Base-by-base conservation (phyloP, 2,113 vertebrate genomes). In the Sorex araneus region DNA sequence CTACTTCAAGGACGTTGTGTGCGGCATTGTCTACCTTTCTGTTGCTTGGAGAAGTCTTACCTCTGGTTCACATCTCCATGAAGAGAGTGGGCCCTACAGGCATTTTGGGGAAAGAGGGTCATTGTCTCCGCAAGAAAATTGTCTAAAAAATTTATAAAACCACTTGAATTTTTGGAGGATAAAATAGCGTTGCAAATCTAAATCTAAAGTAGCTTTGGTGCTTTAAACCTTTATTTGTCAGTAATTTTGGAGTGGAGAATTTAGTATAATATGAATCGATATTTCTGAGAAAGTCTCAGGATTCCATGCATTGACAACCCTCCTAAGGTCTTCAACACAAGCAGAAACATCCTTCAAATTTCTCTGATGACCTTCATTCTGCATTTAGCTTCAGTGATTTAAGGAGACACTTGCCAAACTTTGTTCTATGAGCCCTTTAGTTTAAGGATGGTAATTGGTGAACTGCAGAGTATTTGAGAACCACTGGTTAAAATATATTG, bases 281-380 rank as follows among this genome's bases (percentile, higher is more conserved):
- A 40, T 57, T 67, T 87, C 89, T 92, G 66, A 90, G 64, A 93
- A 71, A 87, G 6, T 15, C 13, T 93, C n/a, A 43, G n/a, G 80
- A 90, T 93, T 76, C 25, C 36, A 13, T 23, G 18, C 63, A 54
- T 8, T 77, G 19, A 11, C 82, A 40, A 57, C 47, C 79, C 50
- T 87, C 84, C n/a, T 2, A 82, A 92, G 36, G 40, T 6, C n/a
- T 69, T 32, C 23, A 76, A 81, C 6, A 67, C 8, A 93, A 57
- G 32, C 45, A 84, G 32, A 16, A 70, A 70, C n/a, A 77, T 25
- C 67, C 2, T 73, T 36, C 45, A 84, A 57, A 90, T 78, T 84
- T 78, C 25, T 7, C 1, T 71, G 76, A 63, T 47, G 78, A 86
- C 54, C 57, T 74, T 12, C 30, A 25, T 28, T 30, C n/a, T 94